Percentiles rank a stretch among this genome's conserved stretches.
Evolutionary conservation across 2,113 vertebrate species (phyloP).

Genomic region (Phrynosoma platyrhinos): DNA sequence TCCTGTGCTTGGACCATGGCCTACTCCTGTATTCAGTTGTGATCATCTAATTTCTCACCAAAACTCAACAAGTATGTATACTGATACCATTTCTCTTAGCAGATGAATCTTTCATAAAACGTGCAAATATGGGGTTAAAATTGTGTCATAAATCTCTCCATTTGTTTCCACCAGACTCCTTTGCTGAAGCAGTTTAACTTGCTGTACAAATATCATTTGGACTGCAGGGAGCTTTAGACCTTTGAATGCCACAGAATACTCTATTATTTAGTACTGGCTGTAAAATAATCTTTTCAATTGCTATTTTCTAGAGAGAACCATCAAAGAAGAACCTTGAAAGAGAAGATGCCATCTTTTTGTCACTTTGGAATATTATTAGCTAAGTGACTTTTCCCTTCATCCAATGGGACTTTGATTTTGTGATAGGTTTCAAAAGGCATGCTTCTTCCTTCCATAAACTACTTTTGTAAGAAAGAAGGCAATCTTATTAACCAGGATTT

Average conservation of each 20-base stretch:
- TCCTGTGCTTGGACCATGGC: too few species aligned
- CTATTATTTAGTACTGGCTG: slow-evolving; percentile 73
- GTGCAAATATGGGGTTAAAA: slow-evolving; percentile 52
- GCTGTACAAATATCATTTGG: slow-evolving; percentile 76
- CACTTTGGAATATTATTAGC: slow-evolving; percentile 51
- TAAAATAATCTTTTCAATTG: slow-evolving; percentile 75
- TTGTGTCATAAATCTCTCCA: slow-evolving; percentile 52
- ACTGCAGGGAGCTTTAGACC: slow-evolving; percentile 69
- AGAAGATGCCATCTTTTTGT: slow-evolving; percentile 63
- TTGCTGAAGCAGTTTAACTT: slow-evolving; percentile 58
- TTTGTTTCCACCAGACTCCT: slow-evolving; percentile 20
- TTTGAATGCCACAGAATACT: slow-evolving; percentile 63
- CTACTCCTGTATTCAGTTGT: neutral
- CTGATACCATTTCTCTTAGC: neutral
- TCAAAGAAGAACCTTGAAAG: slow-evolving; percentile 65
- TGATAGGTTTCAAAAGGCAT: slow-evolving; percentile 38
- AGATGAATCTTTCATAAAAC: slow-evolving; percentile 45
- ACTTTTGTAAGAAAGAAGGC: neutral
- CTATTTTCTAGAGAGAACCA: slow-evolving; percentile 70
- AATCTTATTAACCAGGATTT: slow-evolving; percentile 36
- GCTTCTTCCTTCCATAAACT: neutral
- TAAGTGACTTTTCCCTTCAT: slow-evolving; percentile 69
- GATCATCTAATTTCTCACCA: neutral
- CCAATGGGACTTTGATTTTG: slow-evolving; percentile 51
- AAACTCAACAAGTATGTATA: neutral